Percentiles rank a stretch among this genome's conserved stretches.
These are phyloP conservation scores for Apostichopus parvimensis DNA, from an alignment of 35 echinoderm and acorn worm species.

Conservation along the genomic window DNA sequence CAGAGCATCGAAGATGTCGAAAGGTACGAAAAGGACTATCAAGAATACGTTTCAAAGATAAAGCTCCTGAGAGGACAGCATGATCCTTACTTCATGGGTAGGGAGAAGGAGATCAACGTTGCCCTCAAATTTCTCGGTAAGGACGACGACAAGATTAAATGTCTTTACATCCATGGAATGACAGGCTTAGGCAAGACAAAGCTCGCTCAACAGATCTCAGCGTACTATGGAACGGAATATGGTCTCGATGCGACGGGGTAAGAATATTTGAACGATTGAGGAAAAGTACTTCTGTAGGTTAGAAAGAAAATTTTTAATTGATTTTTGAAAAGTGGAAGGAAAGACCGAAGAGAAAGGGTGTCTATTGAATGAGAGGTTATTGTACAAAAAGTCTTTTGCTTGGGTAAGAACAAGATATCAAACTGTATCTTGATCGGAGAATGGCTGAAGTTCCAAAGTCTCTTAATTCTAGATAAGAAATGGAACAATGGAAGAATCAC, in stretches of 20 bases:
- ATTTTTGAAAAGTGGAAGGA: too few relatives aligned
- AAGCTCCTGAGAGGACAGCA: slow-evolving; percentile 40
- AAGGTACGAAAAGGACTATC: not conserved
- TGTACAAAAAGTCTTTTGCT: too few relatives aligned
- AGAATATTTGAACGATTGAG: too few relatives aligned
- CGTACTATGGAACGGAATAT: slow-evolving; percentile 31
- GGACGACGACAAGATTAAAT: slow-evolving; percentile 20
- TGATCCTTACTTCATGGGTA: slow-evolving; percentile 45
- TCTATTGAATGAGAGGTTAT: too few relatives aligned
- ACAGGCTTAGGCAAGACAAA: slow-evolving; percentile 55
- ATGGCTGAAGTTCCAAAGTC: too few relatives aligned
- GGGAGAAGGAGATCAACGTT: slow-evolving; percentile 25
- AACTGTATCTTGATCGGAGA: too few relatives aligned
- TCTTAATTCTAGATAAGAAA: too few relatives aligned
- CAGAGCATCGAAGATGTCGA: slow-evolving; percentile 28
- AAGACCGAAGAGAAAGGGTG: too few relatives aligned
- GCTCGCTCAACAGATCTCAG: slow-evolving; percentile 16
- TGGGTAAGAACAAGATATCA: too few relatives aligned
- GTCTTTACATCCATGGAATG: slow-evolving; percentile 42
- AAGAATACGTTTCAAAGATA: slow-evolving; percentile 16
- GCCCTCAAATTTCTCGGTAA: slow-evolving; percentile 10
- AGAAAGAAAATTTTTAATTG: too few relatives aligned
- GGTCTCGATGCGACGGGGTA: slow-evolving; percentile 40
- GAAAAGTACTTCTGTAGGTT: too few relatives aligned
- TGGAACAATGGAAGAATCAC: too few relatives aligned